Base-by-base conservation (phyloP, 2,113 vertebrate species). In the Polypterus senegalus region DNA sequence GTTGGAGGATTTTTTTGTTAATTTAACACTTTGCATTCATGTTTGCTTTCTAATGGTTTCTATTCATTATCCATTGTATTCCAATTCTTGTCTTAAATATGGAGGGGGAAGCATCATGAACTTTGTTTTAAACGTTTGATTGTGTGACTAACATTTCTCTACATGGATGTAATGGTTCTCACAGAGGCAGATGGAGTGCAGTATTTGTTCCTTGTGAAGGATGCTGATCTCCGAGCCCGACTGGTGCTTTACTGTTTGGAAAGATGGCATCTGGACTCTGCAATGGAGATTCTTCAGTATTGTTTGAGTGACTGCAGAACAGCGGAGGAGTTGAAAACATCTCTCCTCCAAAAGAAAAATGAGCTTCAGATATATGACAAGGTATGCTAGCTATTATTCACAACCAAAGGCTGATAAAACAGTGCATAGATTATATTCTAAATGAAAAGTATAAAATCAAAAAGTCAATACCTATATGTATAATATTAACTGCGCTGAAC, bases 261-360 rank as follows among this genome's bases (percentile, higher is more conserved):
- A 66, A 86, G 48, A 45, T 99, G 95, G 94, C 87, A 93, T 11
- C 78, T 97, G 63, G 76, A 87, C 0, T 75, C 79, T 11, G 91
- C 86, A 63, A 77, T 91, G 68, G 92, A 98, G 72, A 83, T 98
- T 70, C 77, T 99, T 8, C 80, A 86, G 56, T 96, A 93, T 46
- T 98, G 95, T 75, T 75, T 92, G 59, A 90, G 87, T 66, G 91
- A 92, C 60, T 52, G 63, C 1, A 54, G 57, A 49, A 70, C 89
- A 7, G 76, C 79, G 10, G 67, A 63, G 8, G 74, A 72, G 1
- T 78, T 94, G 3, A 86, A 79, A 61, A 69, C 61, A 2, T 75
- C 84, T 54, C 72, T 98, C 3, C 80, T 81, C 71, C 80, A 75
- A 60, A 92, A 79, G 70, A 89, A 77, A 67, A 83, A 71, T 1